Evolutionary conservation across 2,888 invertebrate genomes (phyloP).

Genomic region (Odontothrips loti): DNA sequence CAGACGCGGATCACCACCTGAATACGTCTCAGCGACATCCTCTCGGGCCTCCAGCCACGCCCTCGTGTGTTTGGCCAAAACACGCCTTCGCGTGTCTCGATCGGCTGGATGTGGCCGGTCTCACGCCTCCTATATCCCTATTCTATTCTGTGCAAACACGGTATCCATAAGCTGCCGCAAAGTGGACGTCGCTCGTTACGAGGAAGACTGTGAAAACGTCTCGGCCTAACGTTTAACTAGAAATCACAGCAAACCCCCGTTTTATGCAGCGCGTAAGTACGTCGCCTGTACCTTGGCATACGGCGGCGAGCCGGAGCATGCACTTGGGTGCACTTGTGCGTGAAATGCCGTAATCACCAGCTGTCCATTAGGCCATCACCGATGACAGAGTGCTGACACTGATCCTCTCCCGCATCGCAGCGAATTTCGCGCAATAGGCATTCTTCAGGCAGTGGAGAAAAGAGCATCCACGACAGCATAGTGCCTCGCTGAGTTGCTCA

Average conservation of each 20-base stretch:
- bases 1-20: neutral
- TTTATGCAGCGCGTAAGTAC: too few relatives aligned
- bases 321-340: conserved; percentile 3
- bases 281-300: too few relatives aligned
- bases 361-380: neutral
- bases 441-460: neutral
- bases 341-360: neutral
- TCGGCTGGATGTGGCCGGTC: neutral
- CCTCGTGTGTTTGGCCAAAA: neutral
- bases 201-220: too few relatives aligned
- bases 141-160: neutral
- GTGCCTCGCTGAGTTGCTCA: neutral
- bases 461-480: neutral
- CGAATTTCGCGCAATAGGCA: neutral
- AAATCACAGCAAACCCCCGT: too few relatives aligned
- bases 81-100: neutral
- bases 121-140: neutral
- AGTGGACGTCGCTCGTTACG: neutral
- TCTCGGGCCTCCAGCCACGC: neutral
- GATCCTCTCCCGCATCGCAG: neutral
- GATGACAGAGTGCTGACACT: neutral
- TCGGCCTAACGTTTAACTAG: too few relatives aligned
- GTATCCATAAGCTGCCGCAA: neutral
- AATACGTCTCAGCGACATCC: neutral
- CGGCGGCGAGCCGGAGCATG: too few relatives aligned